Evolutionary conservation across 92 coral and sea anemone genomes (phyloP).

Genomic region (Parazoanthus darwini): DNA sequence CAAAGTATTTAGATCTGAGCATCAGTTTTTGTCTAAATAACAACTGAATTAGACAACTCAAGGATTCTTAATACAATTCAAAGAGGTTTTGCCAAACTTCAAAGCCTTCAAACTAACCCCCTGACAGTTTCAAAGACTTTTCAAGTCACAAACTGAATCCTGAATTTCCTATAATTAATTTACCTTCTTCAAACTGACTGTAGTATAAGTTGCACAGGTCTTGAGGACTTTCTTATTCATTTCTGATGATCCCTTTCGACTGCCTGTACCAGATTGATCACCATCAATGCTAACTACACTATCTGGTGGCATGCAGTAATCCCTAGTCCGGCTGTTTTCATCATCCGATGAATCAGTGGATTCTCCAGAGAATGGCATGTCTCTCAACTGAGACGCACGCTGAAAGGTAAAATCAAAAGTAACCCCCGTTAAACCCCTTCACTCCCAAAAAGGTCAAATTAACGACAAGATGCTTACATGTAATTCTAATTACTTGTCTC

Average conservation of each 20-base stretch:
- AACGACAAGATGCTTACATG: no score
- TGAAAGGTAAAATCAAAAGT: conserved; percentile 27
- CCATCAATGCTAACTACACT: conserved; percentile 5
- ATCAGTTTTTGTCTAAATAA: no score
- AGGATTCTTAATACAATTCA: no score
- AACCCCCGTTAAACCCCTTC: not conserved
- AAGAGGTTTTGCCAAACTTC: no score
- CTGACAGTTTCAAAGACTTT: no score
- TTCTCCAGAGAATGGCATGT: conserved; percentile 90
- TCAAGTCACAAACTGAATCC: no score
- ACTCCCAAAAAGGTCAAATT: no score
- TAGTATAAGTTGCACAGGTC: conserved; percentile 97
- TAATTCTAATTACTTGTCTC: no score
- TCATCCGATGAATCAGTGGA: conserved; percentile 97
- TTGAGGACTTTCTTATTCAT: conserved; percentile 74
- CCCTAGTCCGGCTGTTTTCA: conserved; percentile 52
- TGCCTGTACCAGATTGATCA: conserved; percentile 40
- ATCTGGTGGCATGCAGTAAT: conserved; percentile 64
- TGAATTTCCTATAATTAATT: not conserved
- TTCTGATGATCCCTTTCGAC: conserved; percentile 50
- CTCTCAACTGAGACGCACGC: conserved; percentile 94
- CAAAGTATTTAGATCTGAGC: no score
- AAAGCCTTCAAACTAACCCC: no score
- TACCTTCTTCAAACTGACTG: conserved; percentile 95
- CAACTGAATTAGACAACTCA: no score